Conservation (phyloP, 1,140 invertebrate species). For the Amphibalanus amphitrite region DNA sequence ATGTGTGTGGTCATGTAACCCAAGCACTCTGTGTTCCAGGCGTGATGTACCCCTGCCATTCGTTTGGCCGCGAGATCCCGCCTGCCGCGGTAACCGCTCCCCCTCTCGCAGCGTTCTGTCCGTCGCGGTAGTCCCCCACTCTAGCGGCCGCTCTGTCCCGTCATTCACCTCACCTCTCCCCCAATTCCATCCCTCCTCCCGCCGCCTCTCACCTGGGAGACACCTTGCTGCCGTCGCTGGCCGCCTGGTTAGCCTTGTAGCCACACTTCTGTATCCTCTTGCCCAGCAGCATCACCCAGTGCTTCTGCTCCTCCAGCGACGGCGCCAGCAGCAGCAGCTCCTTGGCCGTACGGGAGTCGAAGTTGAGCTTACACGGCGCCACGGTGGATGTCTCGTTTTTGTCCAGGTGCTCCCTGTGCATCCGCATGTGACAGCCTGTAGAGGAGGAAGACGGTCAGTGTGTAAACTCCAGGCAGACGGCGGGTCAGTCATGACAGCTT, state of each 20-base stretch:
- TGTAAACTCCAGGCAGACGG: background rate
- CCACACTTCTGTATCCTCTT: slow-evolving; percentile 88
- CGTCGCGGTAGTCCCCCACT: too few relatives aligned
- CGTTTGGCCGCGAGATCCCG: too few relatives aligned
- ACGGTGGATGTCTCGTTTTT: slow-evolving; percentile 59
- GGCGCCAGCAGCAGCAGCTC: slow-evolving; percentile 74
- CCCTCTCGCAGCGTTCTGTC: too few relatives aligned
- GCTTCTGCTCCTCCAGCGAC: slow-evolving; percentile 69
- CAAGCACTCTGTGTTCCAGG: too few relatives aligned
- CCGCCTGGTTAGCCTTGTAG: slow-evolving; percentile 47
- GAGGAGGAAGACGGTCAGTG: slow-evolving; percentile 13
- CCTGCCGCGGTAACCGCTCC: too few relatives aligned
- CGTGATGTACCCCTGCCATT: too few relatives aligned
- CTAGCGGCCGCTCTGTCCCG: too few relatives aligned
- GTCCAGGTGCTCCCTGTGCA: slow-evolving; percentile 87
- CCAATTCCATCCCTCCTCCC: background rate
- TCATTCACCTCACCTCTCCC: too few relatives aligned
- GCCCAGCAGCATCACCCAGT: slow-evolving; percentile 75
- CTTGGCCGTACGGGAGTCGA: slow-evolving; percentile 79
- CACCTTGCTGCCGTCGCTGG: background rate
- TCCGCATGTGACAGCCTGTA: slow-evolving; percentile 86
- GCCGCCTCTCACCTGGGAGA: background rate
- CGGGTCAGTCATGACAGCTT: too few relatives aligned
- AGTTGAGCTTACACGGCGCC: slow-evolving; percentile 80
- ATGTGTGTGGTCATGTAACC: too few relatives aligned